These are phyloP conservation scores for Meloe dianella DNA, from an alignment of 2,888 invertebrate species.

Conservation along the genomic window DNA sequence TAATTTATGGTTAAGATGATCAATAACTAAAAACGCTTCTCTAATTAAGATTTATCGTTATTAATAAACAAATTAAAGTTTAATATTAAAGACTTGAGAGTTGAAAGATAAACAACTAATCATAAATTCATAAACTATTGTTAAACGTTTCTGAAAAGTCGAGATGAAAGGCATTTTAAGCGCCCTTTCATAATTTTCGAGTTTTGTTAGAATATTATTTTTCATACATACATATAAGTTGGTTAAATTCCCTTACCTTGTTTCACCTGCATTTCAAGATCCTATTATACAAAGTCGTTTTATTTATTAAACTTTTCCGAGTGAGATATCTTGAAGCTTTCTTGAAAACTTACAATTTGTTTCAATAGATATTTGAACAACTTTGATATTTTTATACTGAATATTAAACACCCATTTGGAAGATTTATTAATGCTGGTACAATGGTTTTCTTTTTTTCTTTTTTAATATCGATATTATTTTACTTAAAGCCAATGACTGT, in stretches of 20 bases:
- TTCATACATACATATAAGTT: conserved; percentile 26
- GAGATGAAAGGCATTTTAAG: conserved; percentile 25
- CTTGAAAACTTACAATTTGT: conserved; percentile 33
- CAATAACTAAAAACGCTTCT: too few species aligned
- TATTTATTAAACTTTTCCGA: conserved; percentile 35
- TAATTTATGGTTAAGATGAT: not conserved
- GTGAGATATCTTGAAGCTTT: conserved; percentile 30
- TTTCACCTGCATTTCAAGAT: conserved; percentile 33
- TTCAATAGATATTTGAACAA: conserved; percentile 29
- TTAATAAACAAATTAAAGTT: conserved; percentile 16
- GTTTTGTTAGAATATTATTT: conserved; percentile 27
- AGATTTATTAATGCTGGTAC: not conserved
- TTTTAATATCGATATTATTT: not conserved
- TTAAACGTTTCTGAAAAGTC: conserved; percentile 14
- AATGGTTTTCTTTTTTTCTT: not conserved
- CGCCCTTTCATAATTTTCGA: conserved; percentile 23
- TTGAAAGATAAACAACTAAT: conserved; percentile 13
- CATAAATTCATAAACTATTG: conserved; percentile 18
- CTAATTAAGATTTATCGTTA: not conserved
- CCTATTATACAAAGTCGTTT: conserved; percentile 37
- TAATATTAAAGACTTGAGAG: conserved; percentile 5
- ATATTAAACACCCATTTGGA: conserved; percentile 1
- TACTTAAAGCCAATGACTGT: not conserved
- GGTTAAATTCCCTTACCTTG: conserved; percentile 33
- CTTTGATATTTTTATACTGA: conserved; percentile 23